Evolutionary conservation across 2,888 invertebrate genomes (phyloP).

Genomic region (Nasonovia ribisnigri): DNA sequence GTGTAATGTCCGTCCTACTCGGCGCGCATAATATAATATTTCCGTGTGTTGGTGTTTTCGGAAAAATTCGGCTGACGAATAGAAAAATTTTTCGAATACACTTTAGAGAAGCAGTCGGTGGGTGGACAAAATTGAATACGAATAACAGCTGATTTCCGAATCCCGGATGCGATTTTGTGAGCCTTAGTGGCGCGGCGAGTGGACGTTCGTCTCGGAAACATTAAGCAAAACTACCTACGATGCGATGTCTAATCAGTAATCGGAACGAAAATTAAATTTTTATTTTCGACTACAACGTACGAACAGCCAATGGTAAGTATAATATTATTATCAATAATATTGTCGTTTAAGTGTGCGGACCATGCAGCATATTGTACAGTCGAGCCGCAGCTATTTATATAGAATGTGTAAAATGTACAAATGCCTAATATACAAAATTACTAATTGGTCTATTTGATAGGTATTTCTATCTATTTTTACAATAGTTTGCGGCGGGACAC

Average conservation of each 20-base stretch:
- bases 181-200: background rate
- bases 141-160: background rate
- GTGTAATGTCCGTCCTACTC: background rate
- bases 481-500: background rate
- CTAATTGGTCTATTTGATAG: background rate
- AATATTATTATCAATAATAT: background rate
- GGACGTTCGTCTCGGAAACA: background rate
- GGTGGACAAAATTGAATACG: background rate
- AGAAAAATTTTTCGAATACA: background rate
- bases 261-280: background rate
- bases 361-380: background rate
- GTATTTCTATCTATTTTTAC: slow-evolving; percentile 7
- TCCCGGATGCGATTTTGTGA: background rate
- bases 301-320: background rate
- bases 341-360: background rate
- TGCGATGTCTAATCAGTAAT: background rate
- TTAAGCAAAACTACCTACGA: background rate
- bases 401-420: background rate
- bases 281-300: background rate
- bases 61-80: background rate
- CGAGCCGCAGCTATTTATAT: background rate
- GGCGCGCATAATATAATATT: background rate
- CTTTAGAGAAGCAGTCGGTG: background rate
- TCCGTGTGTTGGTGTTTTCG: background rate
- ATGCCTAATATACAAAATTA: background rate